Evolutionary conservation across 2,113 vertebrate species (phyloP).

Genomic region (Alces alces): DNA sequence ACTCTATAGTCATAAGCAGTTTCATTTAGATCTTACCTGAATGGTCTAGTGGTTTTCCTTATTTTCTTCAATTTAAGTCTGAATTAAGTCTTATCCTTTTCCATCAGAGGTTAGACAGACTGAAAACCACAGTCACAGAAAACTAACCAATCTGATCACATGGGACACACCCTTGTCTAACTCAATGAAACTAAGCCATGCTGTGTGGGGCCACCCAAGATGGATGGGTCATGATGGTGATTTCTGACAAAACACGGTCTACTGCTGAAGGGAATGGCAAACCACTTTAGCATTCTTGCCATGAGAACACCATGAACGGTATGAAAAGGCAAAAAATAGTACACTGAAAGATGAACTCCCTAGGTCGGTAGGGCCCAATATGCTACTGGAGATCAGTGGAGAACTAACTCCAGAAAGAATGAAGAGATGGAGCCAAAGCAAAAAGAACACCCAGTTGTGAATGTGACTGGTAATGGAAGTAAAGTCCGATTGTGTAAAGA

Average conservation of each 20-base stretch:
- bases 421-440: not conserved
- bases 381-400: not conserved
- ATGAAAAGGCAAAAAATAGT: not conserved
- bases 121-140: not conserved
- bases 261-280: not conserved
- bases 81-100: not conserved
- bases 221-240: not conserved
- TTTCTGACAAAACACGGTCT: not conserved
- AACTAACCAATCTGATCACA: not conserved
- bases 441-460: not conserved
- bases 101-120: not conserved
- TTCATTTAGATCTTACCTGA: not conserved
- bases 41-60: not conserved
- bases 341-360: not conserved
- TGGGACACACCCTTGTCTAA: not conserved
- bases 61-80: not conserved
- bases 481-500: fast-evolving
- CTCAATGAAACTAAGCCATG: not conserved
- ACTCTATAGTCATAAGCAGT: not conserved
- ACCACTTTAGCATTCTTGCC: not conserved
- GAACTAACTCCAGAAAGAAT: not conserved
- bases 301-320: not conserved
- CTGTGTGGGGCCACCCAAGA: fast-evolving
- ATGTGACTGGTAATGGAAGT: not conserved
- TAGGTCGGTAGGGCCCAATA: not conserved